phyloP scores from a whole-genome alignment of 2,113 vertebrate species.

The Lophochroa leadbeateri region DNA sequence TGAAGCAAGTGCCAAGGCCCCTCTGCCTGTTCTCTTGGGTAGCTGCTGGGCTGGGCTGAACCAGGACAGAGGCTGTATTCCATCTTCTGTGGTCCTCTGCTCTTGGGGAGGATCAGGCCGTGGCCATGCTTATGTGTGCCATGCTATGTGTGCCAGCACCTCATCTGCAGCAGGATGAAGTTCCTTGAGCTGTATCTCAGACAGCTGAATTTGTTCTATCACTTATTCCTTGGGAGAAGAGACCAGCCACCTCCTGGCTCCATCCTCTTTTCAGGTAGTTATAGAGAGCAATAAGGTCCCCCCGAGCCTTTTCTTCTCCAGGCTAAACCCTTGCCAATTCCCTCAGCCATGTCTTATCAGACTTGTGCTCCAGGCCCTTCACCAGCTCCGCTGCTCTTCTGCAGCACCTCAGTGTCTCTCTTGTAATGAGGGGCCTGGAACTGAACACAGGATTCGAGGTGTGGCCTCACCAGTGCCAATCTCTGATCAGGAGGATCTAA shows the following conservation, averaged over 20 bases:
- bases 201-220: not conserved
- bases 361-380: not conserved
- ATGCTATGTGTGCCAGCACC: rapidly evolving
- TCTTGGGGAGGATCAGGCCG: not conserved
- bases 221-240: not conserved
- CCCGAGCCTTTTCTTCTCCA: not conserved
- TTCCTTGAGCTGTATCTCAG: not conserved
- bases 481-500: not conserved
- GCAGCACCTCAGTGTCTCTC: not conserved
- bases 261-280: not conserved
- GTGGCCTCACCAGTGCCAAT: not conserved
- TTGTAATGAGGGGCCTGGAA: not conserved
- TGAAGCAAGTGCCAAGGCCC: not conserved
- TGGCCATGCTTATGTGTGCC: not conserved
- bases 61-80: not conserved
- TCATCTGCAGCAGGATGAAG: not conserved
- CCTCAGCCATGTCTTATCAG: not conserved
- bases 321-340: not conserved
- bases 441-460: not conserved
- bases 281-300: not conserved
- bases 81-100: not conserved
- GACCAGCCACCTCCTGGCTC: not conserved
- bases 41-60: not conserved
- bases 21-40: rapidly evolving
- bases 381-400: not conserved